Conservation (phyloP, 2,797 vertebrate species). For the Fundulus diaphanus region DNA sequence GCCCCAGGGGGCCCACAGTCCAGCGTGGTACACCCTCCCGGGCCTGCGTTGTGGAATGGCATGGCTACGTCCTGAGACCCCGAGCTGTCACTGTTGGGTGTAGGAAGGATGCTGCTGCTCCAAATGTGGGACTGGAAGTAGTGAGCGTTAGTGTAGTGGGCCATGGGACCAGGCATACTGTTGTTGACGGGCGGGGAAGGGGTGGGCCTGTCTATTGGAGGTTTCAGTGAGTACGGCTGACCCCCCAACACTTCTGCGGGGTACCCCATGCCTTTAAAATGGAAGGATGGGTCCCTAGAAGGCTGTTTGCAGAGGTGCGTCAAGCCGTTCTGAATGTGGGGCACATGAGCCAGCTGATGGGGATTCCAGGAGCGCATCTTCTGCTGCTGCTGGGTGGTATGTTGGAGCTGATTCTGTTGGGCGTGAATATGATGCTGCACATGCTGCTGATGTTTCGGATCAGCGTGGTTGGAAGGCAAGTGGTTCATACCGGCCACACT, state of each 20-base stretch:
- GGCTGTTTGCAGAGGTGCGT: slow-evolving; percentile 88
- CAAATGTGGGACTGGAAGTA: slow-evolving; percentile 93
- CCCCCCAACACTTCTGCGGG: slow-evolving; percentile 93
- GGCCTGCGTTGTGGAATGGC: slow-evolving; percentile 90
- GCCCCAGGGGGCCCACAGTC: slow-evolving; percentile 90
- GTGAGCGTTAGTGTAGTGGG: slow-evolving; percentile 92
- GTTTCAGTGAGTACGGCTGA: slow-evolving; percentile 94
- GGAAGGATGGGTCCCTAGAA: slow-evolving; percentile 86
- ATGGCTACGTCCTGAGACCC: slow-evolving; percentile 96
- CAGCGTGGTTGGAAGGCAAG: slow-evolving; percentile 89
- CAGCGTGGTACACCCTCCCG: slow-evolving; percentile 81
- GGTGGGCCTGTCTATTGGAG: slow-evolving; percentile 92
- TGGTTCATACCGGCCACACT: slow-evolving; percentile 87
- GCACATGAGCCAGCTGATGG: slow-evolving; percentile 92
- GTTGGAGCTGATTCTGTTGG: slow-evolving; percentile 74
- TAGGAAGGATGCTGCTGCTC: slow-evolving; percentile 98
- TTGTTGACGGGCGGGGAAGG: slow-evolving; percentile 92
- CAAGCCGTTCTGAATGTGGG: slow-evolving; percentile 90
- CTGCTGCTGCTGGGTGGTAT: slow-evolving; percentile 80
- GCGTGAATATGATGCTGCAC: slow-evolving; percentile 71
- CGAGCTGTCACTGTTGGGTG: slow-evolving; percentile 99
- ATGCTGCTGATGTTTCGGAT: slow-evolving; percentile 87
- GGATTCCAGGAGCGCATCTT: slow-evolving; percentile 95
- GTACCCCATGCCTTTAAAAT: slow-evolving; percentile 90
- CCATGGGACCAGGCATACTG: slow-evolving; percentile 87